Evolutionary conservation across 2,888 invertebrate genomes (phyloP).

Genomic region (Falcaria lacertinaria): DNA sequence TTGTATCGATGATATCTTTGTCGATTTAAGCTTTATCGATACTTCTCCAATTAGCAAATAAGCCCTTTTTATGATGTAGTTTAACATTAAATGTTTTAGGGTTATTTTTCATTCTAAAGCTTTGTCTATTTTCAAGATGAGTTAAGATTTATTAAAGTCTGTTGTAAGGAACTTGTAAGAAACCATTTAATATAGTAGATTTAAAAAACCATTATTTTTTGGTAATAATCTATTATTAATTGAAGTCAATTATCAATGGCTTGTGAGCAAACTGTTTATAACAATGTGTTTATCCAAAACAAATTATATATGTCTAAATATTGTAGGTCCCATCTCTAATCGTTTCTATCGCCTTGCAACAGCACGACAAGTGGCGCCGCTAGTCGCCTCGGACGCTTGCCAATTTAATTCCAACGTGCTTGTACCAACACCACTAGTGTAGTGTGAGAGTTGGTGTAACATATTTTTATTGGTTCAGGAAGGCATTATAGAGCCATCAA

Average conservation of each 20-base stretch:
- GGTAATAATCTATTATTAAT: too few species aligned
- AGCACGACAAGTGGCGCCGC: constrained; percentile 44
- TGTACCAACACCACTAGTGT: constrained; percentile 18
- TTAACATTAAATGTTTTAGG: background rate
- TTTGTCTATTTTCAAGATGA: background rate
- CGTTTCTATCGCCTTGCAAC: constrained; percentile 23
- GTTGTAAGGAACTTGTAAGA: too few species aligned
- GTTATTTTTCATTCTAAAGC: background rate
- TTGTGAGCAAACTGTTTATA: too few species aligned
- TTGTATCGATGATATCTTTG: background rate
- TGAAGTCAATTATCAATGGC: too few species aligned
- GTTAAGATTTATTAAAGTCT: background rate
- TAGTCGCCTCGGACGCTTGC: constrained; percentile 27
- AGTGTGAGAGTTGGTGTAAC: constrained; percentile 21
- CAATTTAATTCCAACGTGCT: constrained; percentile 19
- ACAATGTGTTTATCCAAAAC: too few species aligned
- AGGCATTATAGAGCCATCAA: too few species aligned
- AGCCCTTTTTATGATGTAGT: background rate
- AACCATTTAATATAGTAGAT: too few species aligned
- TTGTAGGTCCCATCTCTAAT: constrained; percentile 17
- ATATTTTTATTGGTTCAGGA: background rate
- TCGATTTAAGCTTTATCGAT: constrained; percentile 1
- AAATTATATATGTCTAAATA: too few species aligned
- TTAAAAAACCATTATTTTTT: too few species aligned
- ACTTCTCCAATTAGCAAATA: background rate